Evolutionary conservation across 2,888 invertebrate genomes (phyloP).

Genomic region (Hydrotaea diabolus): DNA sequence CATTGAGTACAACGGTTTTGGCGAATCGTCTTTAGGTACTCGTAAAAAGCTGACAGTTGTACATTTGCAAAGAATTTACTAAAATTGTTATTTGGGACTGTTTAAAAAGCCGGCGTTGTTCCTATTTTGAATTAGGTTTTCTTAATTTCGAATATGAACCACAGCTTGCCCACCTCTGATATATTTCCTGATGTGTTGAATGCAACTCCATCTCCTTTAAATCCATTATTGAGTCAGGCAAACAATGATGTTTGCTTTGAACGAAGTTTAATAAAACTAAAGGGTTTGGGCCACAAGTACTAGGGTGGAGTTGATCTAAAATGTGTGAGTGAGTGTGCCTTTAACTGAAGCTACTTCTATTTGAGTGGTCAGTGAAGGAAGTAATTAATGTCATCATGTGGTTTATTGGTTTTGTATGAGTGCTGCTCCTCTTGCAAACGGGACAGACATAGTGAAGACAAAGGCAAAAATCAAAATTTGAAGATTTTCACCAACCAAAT

Average conservation of each 20-base stretch:
- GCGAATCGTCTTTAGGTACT: no score
- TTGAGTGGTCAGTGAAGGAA: conserved; percentile 64
- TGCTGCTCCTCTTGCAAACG: background rate
- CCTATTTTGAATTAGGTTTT: no score
- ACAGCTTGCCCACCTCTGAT: conserved; percentile 11
- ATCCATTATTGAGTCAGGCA: conserved; percentile 30
- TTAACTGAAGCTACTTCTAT: conserved; percentile 40
- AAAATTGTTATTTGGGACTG: no score
- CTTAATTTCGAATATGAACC: no score
- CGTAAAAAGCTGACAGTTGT: no score
- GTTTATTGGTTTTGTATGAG: conserved; percentile 65
- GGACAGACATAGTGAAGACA: background rate
- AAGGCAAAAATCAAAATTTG: no score
- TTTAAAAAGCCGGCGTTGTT: no score
- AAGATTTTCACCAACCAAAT: no score
- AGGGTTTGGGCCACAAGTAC: conserved; percentile 8
- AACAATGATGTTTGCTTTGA: conserved; percentile 55
- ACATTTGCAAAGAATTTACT: no score
- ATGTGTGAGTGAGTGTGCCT: conserved; percentile 39
- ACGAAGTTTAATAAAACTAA: conserved; percentile 44
- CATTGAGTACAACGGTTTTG: no score
- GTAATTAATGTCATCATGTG: conserved; percentile 77
- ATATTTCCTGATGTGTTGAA: conserved; percentile 23
- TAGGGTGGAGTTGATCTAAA: background rate
- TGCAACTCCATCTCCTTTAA: conserved; percentile 22